These are phyloP conservation scores for Rhynchophorus ferrugineus DNA, from an alignment of 1,140 invertebrate species.

Conservation along the genomic window DNA sequence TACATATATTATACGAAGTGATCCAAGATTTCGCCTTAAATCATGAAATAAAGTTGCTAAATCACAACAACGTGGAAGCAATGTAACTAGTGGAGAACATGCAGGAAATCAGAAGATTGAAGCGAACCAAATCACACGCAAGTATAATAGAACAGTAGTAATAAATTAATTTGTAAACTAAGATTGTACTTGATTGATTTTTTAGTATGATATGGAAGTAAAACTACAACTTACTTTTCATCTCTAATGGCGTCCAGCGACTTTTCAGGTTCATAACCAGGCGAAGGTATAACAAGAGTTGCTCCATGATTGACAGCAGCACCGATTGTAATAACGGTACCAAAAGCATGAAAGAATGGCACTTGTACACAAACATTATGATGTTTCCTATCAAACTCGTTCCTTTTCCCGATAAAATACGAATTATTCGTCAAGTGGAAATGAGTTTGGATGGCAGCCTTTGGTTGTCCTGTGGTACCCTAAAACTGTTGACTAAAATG, in stretches of 20 bases:
- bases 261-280: slow-evolving; percentile 60
- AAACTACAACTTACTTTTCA: slow-evolving; percentile 67
- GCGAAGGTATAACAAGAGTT: slow-evolving; percentile 61
- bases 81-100: too few relatives aligned
- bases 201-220: too few relatives aligned
- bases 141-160: too few relatives aligned
- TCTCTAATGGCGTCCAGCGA: slow-evolving; percentile 57
- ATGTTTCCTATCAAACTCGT: slow-evolving; percentile 46
- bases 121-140: too few relatives aligned
- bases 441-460: slow-evolving; percentile 79
- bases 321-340: slow-evolving; percentile 63
- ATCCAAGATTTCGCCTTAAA: too few relatives aligned
- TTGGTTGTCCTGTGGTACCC: slow-evolving; percentile 81
- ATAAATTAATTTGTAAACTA: too few relatives aligned
- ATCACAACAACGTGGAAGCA: too few relatives aligned
- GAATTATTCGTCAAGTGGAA: slow-evolving; percentile 81
- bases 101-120: too few relatives aligned
- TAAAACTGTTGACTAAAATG: slow-evolving; percentile 35
- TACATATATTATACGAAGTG: too few relatives aligned
- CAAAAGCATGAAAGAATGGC: slow-evolving; percentile 90
- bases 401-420: slow-evolving; percentile 54
- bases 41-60: too few relatives aligned
- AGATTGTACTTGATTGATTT: too few relatives aligned
- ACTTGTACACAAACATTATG: slow-evolving; percentile 67
- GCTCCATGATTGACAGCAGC: slow-evolving; percentile 54